A percentile compares a stretch with the other conserved stretches of the same genome.
Evolutionary conservation across 2,888 invertebrate species (phyloP).

Genomic region (Pteria penguin): DNA sequence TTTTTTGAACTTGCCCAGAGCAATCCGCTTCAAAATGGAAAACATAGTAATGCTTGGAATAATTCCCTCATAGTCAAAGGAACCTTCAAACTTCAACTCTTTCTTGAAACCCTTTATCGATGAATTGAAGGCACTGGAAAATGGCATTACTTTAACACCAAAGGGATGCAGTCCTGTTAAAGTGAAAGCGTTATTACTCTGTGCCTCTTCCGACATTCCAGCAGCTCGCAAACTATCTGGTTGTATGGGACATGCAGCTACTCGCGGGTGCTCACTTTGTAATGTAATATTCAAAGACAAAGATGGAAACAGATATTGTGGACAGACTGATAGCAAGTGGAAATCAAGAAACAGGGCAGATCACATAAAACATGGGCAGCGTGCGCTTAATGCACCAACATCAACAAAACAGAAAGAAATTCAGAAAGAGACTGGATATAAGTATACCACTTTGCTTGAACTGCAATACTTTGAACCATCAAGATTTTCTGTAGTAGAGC

Average conservation of each 20-base stretch:
- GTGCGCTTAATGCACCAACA: neutral
- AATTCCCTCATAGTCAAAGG: neutral
- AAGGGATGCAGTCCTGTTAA: neutral
- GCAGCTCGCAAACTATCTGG: constrained; percentile 1
- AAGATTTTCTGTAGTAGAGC: neutral
- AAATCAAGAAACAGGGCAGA: neutral
- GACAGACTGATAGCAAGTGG: neutral
- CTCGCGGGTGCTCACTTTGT: neutral
- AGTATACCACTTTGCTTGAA: neutral
- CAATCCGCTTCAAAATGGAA: constrained; percentile 6
- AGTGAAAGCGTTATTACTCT: neutral
- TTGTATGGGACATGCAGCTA: constrained; percentile 2
- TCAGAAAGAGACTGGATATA: neutral
- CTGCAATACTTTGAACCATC: neutral
- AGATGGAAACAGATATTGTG: neutral
- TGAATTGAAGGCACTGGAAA: constrained; percentile 7
- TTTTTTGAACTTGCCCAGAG: constrained; percentile 15
- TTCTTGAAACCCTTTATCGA: constrained; percentile 13
- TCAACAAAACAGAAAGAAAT: neutral
- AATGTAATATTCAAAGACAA: neutral
- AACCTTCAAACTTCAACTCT: neutral
- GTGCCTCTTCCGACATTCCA: neutral
- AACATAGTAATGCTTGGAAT: constrained; percentile 14
- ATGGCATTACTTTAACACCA: neutral
- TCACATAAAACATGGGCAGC: neutral